These are phyloP conservation scores for Glossosoma conforme DNA, from an alignment of 1,140 invertebrate genomes.

Conservation along the genomic window DNA sequence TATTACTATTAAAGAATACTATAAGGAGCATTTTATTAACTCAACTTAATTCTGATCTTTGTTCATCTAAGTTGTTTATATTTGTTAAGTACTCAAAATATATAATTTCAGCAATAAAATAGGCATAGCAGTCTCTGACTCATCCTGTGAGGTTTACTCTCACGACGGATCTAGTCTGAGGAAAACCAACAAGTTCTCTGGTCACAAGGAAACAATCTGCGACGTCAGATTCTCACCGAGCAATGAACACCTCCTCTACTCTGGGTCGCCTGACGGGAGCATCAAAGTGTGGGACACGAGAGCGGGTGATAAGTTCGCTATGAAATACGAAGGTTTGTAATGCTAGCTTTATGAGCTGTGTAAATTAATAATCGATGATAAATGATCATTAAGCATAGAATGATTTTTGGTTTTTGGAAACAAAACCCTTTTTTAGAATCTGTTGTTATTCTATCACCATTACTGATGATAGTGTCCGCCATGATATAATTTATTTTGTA, in stretches of 20 bases:
- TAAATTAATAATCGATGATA: background rate
- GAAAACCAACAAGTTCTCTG: slow-evolving; percentile 38
- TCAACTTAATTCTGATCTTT: no score
- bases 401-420: background rate
- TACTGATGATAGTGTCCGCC: no score
- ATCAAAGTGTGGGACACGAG: slow-evolving; percentile 64
- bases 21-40: no score
- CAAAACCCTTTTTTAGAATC: no score
- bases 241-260: slow-evolving; percentile 58
- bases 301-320: slow-evolving; percentile 48
- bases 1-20: no score
- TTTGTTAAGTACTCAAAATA: slow-evolving; percentile 9
- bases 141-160: slow-evolving; percentile 42
- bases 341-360: background rate
- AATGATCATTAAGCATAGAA: background rate
- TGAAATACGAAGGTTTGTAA: slow-evolving; percentile 53
- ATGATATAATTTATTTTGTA: background rate
- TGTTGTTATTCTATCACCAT: no score
- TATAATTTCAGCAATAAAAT: slow-evolving; percentile 37
- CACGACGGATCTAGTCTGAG: slow-evolving; percentile 35
- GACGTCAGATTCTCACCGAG: slow-evolving; percentile 57
- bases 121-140: slow-evolving; percentile 38
- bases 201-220: slow-evolving; percentile 48
- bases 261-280: slow-evolving; percentile 53
- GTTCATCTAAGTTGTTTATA: slow-evolving; percentile 10